Evolutionary conservation across 2,888 invertebrate genomes (phyloP).

Genomic region (Nysson spinosus): DNA sequence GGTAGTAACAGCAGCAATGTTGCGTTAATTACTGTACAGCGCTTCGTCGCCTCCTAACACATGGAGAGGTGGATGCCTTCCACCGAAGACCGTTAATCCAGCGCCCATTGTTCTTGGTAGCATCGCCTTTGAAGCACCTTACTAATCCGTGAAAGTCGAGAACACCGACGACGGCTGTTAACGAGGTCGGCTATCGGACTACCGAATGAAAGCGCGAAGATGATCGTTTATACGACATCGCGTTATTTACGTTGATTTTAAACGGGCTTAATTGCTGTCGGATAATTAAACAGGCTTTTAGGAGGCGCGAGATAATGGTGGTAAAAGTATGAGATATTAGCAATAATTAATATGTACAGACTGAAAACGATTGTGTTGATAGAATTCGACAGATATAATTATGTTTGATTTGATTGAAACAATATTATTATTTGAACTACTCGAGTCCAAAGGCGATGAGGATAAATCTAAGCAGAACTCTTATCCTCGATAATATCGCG

Average conservation of each 20-base stretch:
- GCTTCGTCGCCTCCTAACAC: conserved; percentile 55
- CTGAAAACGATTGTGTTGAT: no score
- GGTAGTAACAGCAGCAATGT: conserved; percentile 28
- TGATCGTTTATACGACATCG: neutral
- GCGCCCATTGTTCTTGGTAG: conserved; percentile 54
- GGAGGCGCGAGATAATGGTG: no score
- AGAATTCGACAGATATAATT: no score
- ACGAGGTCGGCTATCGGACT: neutral
- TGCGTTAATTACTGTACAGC: conserved; percentile 61
- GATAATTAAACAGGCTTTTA: no score
- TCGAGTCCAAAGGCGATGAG: neutral
- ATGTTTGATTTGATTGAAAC: no score
- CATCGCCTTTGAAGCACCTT: conserved; percentile 44
- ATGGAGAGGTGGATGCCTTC: conserved; percentile 22
- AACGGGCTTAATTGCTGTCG: no score
- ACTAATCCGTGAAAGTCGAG: conserved; percentile 33
- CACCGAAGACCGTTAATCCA: conserved; percentile 58
- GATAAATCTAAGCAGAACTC: conserved; percentile 13
- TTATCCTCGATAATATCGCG: conserved; percentile 17
- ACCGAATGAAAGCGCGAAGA: neutral
- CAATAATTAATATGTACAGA: no score
- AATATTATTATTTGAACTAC: no score
- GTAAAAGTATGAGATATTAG: no score
- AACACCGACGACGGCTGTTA: conserved; percentile 3
- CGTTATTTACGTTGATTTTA: no score